Conservation (phyloP, 2,797 vertebrate genomes). For the Gephyroberyx darwinii region DNA sequence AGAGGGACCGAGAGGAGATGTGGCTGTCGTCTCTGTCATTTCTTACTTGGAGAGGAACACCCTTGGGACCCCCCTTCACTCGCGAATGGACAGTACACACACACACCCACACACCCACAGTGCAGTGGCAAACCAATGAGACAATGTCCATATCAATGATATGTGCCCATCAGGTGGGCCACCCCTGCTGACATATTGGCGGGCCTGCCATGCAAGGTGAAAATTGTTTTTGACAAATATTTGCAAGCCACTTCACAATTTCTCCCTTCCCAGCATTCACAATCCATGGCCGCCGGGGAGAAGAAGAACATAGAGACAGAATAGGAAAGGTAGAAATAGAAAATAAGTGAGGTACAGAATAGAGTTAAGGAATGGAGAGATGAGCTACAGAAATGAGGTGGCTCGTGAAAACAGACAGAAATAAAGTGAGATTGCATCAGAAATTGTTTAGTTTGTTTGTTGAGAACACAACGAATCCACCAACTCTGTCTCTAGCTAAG, state of each 20-base stretch:
- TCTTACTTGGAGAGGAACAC: slow-evolving; percentile 68
- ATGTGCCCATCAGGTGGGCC: slow-evolving; percentile 40
- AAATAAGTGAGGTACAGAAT: background rate
- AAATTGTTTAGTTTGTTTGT: slow-evolving; percentile 12
- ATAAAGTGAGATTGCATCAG: background rate
- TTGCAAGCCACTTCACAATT: slow-evolving; percentile 38
- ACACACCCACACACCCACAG: slow-evolving; percentile 21
- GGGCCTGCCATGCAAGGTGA: slow-evolving; percentile 11
- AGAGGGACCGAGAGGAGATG: slow-evolving; percentile 53
- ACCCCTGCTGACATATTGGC: slow-evolving; percentile 42
- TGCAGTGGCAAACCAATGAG: slow-evolving; percentile 45
- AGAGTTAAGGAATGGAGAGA: background rate
- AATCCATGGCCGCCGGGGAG: slow-evolving; percentile 23
- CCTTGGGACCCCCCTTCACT: slow-evolving; percentile 62
- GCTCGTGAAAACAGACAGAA: slow-evolving; percentile 26
- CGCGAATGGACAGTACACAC: slow-evolving; percentile 49
- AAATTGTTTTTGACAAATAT: slow-evolving; percentile 58
- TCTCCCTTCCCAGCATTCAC: slow-evolving; percentile 8
- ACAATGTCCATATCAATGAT: slow-evolving; percentile 59
- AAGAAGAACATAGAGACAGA: background rate
- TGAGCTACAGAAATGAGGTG: slow-evolving; percentile 10
- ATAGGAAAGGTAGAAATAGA: slow-evolving; percentile 15
- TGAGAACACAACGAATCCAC: slow-evolving; percentile 20
- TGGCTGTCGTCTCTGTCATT: slow-evolving; percentile 74
- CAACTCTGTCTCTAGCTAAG: background rate